Base-by-base conservation (phyloP, 1,140 invertebrate genomes). In the Bombus picipes region DNA sequence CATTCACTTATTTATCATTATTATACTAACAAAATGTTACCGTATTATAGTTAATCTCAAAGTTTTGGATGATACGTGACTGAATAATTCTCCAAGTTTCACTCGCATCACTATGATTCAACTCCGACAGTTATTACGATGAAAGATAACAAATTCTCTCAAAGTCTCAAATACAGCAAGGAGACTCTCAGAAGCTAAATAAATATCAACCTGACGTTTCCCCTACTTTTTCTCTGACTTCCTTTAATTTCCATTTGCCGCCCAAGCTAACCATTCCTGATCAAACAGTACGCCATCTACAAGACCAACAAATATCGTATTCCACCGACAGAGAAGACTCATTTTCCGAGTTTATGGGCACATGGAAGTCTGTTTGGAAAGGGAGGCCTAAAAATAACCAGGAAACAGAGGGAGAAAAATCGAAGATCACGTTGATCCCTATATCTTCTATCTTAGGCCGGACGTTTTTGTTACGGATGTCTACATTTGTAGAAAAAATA, bases 251-350 rank as follows among this genome's bases (percentile, higher is more conserved):
- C 37, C 37, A 18, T 28, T n/a, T 53, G 47, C 47, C 47, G 47
- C 47, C 47, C 18, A 53, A 8, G 47, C 5, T 18, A 39, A 62
- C 75, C 53, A n/a, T 77, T 28, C 53, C 32, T 57, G 75, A 77
- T 41, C n/a, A 39, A 77, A 28, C 59, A 77, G 28, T 39, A 41
- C 10, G 1, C 57, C 57, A 78, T 65, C 37, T 62, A 41, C 18
- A 78, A 43, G 39, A 78, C 9, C 39, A 78, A 78, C 76, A 78
- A 78, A 78, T 65, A 65, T 41, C 37, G 13, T n/a, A 22, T 57
- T 37, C 28, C 25, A 39, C 1, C 1, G 43, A 62, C 28, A 37
- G 13, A n/a, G 37, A 6, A 37, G 78, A 12, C 28, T 57, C 22
- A 39, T 53, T 39, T 57, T 39, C 47, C 34, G 28, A 57, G 32